These are phyloP conservation scores for Lytechinus variegatus DNA, from an alignment of 35 echinoderm and acorn worm species.

Conservation along the genomic window DNA sequence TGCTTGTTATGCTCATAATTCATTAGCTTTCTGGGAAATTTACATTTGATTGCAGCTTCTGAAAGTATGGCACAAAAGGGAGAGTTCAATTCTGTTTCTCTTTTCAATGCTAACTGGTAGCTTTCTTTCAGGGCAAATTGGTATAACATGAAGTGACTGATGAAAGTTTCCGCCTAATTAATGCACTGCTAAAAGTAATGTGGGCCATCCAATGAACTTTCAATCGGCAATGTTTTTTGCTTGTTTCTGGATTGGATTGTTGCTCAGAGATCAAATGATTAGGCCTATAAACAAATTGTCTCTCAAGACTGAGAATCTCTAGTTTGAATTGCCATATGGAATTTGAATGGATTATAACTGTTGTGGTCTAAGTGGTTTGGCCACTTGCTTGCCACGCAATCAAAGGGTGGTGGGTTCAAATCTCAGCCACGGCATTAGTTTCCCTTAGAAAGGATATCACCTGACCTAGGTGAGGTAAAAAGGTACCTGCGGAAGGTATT, in stretches of 20 bases:
- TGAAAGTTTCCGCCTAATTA: background rate
- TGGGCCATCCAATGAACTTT: background rate
- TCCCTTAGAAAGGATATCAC: no score
- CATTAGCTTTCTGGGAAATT: background rate
- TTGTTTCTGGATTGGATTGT: background rate
- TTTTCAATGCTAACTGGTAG: background rate
- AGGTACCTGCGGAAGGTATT: no score
- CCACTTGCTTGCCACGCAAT: no score
- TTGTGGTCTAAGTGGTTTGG: no score
- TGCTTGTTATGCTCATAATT: background rate
- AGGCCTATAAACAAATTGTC: background rate
- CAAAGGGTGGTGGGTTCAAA: no score
- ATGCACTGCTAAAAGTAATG: background rate
- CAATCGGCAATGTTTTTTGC: background rate
- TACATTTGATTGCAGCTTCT: background rate
- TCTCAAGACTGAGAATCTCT: background rate
- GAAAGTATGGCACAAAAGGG: background rate
- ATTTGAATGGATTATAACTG: no score
- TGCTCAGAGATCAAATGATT: background rate
- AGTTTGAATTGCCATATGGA: no score
- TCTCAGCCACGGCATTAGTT: no score
- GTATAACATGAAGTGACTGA: background rate
- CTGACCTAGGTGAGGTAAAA: no score
- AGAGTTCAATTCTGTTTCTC: background rate
- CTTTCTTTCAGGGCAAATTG: background rate